phyloP scores from a whole-genome alignment of 2,113 vertebrate genomes.

The Sigmodon hispidus region DNA sequence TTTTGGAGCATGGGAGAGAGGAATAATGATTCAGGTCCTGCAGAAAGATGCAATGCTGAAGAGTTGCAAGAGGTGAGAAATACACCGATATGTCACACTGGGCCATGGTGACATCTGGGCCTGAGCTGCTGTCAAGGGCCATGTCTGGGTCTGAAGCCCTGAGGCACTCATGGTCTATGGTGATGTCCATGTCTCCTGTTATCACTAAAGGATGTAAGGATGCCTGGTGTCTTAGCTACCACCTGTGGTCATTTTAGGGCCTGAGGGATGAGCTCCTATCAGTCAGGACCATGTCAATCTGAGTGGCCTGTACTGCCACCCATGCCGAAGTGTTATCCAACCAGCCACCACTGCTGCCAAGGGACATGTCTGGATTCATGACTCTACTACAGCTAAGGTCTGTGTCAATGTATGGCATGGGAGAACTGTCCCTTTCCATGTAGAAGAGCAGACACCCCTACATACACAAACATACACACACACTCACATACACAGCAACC shows the following conservation, averaged over 20 bases:
- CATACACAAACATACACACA: no score
- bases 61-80: not conserved
- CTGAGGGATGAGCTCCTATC: no score
- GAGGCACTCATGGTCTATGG: not conserved
- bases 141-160: not conserved
- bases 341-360: not conserved
- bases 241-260: no score
- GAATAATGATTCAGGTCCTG: not conserved
- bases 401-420: not conserved
- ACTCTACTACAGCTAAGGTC: no score
- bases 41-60: not conserved
- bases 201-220: no score
- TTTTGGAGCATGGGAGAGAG: not conserved
- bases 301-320: no score
- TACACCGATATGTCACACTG: not conserved
- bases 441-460: no score
- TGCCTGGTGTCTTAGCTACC: no score
- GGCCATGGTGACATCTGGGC: not conserved
- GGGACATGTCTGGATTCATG: not conserved
- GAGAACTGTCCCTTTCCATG: not conserved
- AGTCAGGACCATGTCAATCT: no score
- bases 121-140: not conserved
- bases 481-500: not conserved
- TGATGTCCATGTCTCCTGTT: no score
- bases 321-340: no score